Base-by-base conservation (phyloP, 2,888 invertebrate species). In the Marronus borbonicus region DNA sequence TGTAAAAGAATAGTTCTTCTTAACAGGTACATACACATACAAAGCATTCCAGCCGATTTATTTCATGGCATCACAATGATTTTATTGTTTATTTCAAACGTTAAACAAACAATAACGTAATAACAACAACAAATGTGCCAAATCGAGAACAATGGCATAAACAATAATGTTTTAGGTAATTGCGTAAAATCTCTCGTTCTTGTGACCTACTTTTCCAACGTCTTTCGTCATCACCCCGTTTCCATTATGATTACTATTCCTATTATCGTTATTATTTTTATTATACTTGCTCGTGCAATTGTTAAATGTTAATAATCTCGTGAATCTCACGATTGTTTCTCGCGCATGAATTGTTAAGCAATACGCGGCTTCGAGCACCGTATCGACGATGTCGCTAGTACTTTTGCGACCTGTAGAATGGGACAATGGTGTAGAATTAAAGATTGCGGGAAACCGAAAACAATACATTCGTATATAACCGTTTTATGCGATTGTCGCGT, bases 271-370 rank as follows among this genome's bases (percentile, higher is more conserved):
- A 49, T 66, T 66, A 24, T 49, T 49, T 20, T 66, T 66, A 12
- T 20, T 20, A 39, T 44, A 44, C 31, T 4, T 20, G n/a, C 31
- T 8, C 20, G 12, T 17, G 24, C 49, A 17, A 66, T 66, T 66
- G 17, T 44, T 66, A 66, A 66, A 66, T 66, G 66, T 66, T 66
- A 66, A 66, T 66, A 49, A 66, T 66, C 66, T 31, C 49, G 66
- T 12, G 24, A 66, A 66, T 66, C 66, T 66, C 66, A 66, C 49
- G 66, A 66, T 66, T 66, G 66, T 66, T 31, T 62, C 24, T 28
- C 62, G 14, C 66, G 44, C 66, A 49, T 20, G 66, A 49, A 66
- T 49, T 20, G 49, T 66, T 66, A 66, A 66, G 44, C 66, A 66
- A 66, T 66, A 49, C 24, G 12, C 49, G 39, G 39, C 14, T 20